phyloP scores from a whole-genome alignment of 2,113 vertebrate species.

The Atherinomorus stipes region DNA sequence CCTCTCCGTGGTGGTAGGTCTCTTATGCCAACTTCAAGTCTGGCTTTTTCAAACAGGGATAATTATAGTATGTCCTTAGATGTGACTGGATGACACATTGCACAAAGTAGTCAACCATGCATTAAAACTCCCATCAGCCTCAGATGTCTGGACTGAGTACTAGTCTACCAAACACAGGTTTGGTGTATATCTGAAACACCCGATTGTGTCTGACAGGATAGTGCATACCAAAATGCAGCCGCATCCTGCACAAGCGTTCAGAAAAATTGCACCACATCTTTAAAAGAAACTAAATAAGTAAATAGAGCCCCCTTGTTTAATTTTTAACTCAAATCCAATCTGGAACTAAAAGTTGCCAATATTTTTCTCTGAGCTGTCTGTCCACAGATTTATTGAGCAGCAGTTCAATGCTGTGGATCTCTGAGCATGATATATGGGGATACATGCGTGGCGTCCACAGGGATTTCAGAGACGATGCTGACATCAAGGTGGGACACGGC shows the following conservation, averaged over 20 bases:
- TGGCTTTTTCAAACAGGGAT: background rate
- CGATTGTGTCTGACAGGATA: background rate
- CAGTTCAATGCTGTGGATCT: conserved; percentile 56
- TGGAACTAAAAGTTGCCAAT: conserved; percentile 54
- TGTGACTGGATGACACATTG: conserved; percentile 2
- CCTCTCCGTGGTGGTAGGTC: background rate
- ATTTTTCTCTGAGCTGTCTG: conserved; percentile 12
- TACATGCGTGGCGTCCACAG: conserved; percentile 17
- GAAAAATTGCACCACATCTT: conserved; percentile 16
- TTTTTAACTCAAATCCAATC: conserved; percentile 42
- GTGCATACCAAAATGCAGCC: background rate
- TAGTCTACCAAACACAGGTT: conserved; percentile 13
- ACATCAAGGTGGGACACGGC: conserved; percentile 26
- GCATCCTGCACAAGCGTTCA: background rate
- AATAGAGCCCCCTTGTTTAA: conserved; percentile 21
- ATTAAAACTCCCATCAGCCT: background rate
- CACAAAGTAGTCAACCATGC: background rate
- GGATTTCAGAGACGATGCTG: conserved; percentile 35
- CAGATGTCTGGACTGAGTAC: background rate
- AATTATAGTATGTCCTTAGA: conserved; percentile 26
- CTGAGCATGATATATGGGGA: conserved; percentile 46
- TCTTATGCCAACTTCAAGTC: background rate
- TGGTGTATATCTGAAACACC: background rate
- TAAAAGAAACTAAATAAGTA: conserved; percentile 10
- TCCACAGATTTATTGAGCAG: conserved; percentile 58